A percentile compares a stretch with the other conserved stretches of the same genome.
Conservation (phyloP, 2,797 vertebrate genomes). For the Podarcis lilfordi region DNA sequence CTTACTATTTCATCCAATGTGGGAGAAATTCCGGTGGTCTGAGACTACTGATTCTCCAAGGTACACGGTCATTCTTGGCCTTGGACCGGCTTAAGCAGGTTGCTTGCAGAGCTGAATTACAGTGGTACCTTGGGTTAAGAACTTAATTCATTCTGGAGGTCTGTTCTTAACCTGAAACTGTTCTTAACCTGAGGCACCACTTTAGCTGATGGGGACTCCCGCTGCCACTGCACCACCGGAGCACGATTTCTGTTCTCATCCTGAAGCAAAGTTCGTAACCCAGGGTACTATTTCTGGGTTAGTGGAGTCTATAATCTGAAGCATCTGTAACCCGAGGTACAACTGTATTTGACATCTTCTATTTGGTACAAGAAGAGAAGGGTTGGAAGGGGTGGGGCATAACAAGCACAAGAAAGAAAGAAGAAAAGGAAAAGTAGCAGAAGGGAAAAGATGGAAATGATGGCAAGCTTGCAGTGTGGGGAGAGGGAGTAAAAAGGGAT, state of each 20-base stretch:
- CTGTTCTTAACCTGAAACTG: too few species aligned
- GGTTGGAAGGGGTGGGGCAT: accelerated
- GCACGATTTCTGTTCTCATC: too few species aligned
- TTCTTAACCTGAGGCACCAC: too few species aligned
- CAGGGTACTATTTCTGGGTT: too few species aligned
- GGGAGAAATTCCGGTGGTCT: not conserved
- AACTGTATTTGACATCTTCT: accelerated
- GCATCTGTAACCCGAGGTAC: too few species aligned
- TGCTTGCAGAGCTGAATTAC: not conserved
- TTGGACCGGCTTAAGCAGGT: not conserved
- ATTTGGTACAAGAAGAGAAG: accelerated
- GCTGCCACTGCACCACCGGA: too few species aligned
- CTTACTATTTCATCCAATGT: not conserved
- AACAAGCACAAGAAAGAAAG: not conserved
- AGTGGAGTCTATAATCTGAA: too few species aligned
- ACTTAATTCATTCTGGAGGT: too few species aligned
- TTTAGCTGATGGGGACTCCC: too few species aligned
- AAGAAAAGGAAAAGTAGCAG: conserved; percentile 13
- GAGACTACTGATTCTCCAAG: not conserved
- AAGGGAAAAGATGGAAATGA: not conserved
- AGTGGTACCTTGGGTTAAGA: too few species aligned
- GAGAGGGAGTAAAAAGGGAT: conserved; percentile 20
- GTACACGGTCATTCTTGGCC: not conserved
- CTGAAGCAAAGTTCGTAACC: too few species aligned
- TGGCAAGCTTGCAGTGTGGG: conserved; percentile 39